These are phyloP conservation scores for Euthynnus affinis DNA, from an alignment of 2,797 vertebrate species.

Conservation along the genomic window DNA sequence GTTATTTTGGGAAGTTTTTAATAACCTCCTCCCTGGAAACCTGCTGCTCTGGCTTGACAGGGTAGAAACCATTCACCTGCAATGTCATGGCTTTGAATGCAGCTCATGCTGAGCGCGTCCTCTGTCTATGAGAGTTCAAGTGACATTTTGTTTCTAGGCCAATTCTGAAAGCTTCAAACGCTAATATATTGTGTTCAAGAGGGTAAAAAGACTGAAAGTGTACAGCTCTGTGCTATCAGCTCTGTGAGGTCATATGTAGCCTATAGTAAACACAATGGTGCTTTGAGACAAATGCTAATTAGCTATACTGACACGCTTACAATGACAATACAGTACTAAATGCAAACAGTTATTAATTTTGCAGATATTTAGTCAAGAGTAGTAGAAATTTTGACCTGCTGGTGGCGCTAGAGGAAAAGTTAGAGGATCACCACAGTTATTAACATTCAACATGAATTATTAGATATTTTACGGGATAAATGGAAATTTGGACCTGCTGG, in stretches of 20 bases:
- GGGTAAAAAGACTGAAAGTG: not conserved
- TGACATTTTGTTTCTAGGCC: constrained; percentile 35
- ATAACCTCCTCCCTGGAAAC: constrained; percentile 42
- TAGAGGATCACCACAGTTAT: not conserved
- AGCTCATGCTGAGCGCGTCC: constrained; percentile 34
- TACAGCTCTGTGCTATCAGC: not conserved
- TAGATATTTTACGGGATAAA: not conserved
- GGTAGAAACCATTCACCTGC: constrained; percentile 22
- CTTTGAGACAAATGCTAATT: constrained; percentile 10
- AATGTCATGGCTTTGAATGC: constrained; percentile 24
- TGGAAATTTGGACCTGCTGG: not conserved
- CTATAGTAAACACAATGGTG: not conserved
- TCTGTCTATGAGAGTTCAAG: constrained; percentile 5
- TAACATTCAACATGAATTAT: too few relatives aligned
- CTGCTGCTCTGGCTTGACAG: constrained; percentile 24
- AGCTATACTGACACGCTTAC: not conserved
- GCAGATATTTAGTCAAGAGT: too few relatives aligned
- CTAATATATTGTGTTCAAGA: not conserved
- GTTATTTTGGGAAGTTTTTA: constrained; percentile 57
- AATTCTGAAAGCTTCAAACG: constrained; percentile 12
- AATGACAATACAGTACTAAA: not conserved
- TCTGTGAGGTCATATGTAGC: not conserved
- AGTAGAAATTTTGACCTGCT: not conserved
- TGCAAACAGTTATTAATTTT: too few relatives aligned
- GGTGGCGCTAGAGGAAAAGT: not conserved